Base-by-base conservation (phyloP, 2,113 vertebrate species). In the Reinhardtius hippoglossoides region DNA sequence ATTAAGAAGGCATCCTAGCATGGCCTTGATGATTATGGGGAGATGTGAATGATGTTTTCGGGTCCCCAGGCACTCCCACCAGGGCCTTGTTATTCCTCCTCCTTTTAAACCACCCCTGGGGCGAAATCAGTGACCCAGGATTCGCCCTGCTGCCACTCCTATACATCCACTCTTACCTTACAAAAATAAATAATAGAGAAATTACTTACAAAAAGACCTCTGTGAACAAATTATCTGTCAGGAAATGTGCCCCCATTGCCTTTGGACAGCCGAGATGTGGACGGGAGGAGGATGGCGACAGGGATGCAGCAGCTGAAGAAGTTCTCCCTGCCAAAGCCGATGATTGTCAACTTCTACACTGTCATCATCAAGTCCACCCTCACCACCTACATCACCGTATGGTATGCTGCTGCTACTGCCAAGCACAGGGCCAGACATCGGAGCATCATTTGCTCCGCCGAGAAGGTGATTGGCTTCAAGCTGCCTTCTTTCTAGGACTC, bases 1-100 rank as follows among this genome's bases (percentile, higher is more conserved):
- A 97, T 97, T 91, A 94, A 93, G 88, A 80, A 95, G 95, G 94
- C 95, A 96, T 95, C 93, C 91, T 90, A 95, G 95, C 95, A 95
- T 95, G 92, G 95, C 95, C 91, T 95, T 96, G 95, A 95, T 97
- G 96, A 96, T 97, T 96, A 96, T 92, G 95, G 94, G 68, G 92
- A 93, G 94, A 94, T 93, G 94, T 91, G 95, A 97, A 94, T 96
- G 91, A 93, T 95, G 93, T 89, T 91, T 91, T 88, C 72, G 87
- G 89, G 92, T 97, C 96, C 95, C 95, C 89, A 94, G 96, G 93
- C 95, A 82, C 92, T 88, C 86, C 66, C 62, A 37, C 81, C 52
- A 88, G 88, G 88, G 94, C 90, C 96, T 96, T 96, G 95, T 97
- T 96, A 96, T 96, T 96, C 95, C 94, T 93, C 93, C 95, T 95